These are phyloP conservation scores for Bufo gargarizans DNA, from an alignment of 2,113 vertebrate species.

Conservation along the genomic window DNA sequence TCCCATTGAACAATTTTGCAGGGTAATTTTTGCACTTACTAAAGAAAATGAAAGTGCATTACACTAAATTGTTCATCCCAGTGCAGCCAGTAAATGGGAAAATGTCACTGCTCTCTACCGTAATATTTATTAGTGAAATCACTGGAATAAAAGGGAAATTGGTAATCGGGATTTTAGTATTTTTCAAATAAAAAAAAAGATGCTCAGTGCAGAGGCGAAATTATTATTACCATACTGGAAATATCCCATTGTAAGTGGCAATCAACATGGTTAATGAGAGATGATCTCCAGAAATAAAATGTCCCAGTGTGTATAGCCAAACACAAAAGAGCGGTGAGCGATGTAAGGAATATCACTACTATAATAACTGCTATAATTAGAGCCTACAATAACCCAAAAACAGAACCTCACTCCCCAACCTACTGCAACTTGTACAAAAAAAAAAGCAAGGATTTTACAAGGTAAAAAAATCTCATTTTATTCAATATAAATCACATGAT, in stretches of 20 bases:
- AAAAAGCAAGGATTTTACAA: too few relatives aligned
- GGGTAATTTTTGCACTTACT: slow-evolving; percentile 28
- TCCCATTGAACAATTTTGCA: neutral
- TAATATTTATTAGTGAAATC: slow-evolving; percentile 19
- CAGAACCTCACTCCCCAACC: too few relatives aligned
- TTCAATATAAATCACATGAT: too few relatives aligned
- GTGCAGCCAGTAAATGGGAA: neutral
- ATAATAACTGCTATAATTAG: too few relatives aligned
- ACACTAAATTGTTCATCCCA: slow-evolving; percentile 3
- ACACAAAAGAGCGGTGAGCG: neutral
- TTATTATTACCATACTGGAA: neutral
- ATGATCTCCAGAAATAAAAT: neutral
- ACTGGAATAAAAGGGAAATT: neutral
- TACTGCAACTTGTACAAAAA: too few relatives aligned
- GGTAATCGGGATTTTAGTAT: neutral
- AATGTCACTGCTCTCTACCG: neutral
- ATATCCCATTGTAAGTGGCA: neutral
- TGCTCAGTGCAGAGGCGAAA: neutral
- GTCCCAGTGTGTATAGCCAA: neutral
- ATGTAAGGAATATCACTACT: neutral
- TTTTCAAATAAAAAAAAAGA: neutral
- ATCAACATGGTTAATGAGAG: neutral
- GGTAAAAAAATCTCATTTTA: too few relatives aligned
- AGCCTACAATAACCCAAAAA: too few relatives aligned
- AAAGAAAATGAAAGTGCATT: slow-evolving; percentile 28